A percentile compares a stretch with the other conserved stretches of the same genome.
phyloP scores from a whole-genome alignment of 2,888 invertebrate species.

The Clepsis dumicolana region DNA sequence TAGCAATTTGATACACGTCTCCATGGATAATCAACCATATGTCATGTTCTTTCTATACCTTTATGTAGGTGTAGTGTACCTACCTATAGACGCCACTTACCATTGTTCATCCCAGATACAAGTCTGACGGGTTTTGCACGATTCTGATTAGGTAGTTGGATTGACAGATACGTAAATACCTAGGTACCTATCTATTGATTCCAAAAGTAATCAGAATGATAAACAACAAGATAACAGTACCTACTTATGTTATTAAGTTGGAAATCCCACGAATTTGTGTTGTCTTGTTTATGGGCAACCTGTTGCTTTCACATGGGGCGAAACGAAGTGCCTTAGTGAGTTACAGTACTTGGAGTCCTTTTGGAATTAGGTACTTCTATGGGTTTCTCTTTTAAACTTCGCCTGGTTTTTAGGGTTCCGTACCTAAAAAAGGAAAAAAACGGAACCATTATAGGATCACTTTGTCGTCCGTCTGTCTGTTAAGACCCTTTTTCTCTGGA shows the following conservation, averaged over 20 bases:
- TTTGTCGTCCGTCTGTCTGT: no score
- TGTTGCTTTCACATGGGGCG: background rate
- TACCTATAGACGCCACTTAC: background rate
- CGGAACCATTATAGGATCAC: no score
- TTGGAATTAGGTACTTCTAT: no score
- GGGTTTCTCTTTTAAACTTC: no score
- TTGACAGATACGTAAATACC: background rate
- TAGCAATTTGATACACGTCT: conserved; percentile 32
- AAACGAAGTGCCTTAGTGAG: background rate
- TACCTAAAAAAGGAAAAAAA: no score
- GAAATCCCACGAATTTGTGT: background rate
- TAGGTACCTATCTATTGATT: background rate
- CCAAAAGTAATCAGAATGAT: background rate
- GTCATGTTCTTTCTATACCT: conserved; percentile 26
- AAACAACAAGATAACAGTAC: background rate
- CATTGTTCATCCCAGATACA: background rate
- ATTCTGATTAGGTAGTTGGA: background rate
- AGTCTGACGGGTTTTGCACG: background rate
- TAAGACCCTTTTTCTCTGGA: no score
- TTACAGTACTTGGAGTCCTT: background rate
- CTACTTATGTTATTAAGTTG: background rate
- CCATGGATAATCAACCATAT: conserved; percentile 34
- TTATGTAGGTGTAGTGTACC: no score
- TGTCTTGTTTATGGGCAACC: background rate
- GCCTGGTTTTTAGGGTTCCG: no score